Base-by-base conservation (phyloP, 37 sponge, comb jelly and placozoan species). In the Ianthella basta region DNA sequence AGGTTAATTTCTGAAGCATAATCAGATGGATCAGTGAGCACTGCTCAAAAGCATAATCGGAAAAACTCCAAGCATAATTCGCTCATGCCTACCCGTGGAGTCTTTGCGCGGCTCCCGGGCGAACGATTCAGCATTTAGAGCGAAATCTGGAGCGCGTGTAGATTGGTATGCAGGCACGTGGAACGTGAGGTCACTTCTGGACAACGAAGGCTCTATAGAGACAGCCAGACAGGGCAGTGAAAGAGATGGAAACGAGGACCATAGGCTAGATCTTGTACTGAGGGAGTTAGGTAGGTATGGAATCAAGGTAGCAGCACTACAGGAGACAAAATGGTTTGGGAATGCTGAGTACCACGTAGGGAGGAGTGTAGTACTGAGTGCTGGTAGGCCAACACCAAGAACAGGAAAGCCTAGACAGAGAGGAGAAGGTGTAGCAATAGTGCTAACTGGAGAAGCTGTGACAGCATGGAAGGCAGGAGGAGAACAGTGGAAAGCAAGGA, bases 391-490 rank as follows among this genome's bases (percentile, higher is more conserved):
- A 66, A 66, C 27, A 66, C 68, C 68, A 66, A 27, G 23, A 66
- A 24, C 68, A 14, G 23, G 27, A 12, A 19, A 66, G 68, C 25
- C 14, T 27, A 66, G 68, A 34, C 79, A 85, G n/a, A 85, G 86
- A 74, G 86, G 79, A 10, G 86, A 85, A 85, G 86, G 86, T 13
- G 79, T 85, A 15, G 86, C 79, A 39, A 74, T 85, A 25, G 79
- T 85, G 34, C 40, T 85, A 57, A 12, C 36, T n/a, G 80, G 87
- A 21, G 50, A 32, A 1, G 87, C 78, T 53, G 56, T 80, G 38
- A 34, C 21, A 53, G 81, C 87, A 18, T 79, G 87, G 81, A 39
- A 27, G 72, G 70, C 55, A 44, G 70, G 81, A 29, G 87, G 87
- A 21, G 23, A 41, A 21, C 65, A 82, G 30, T 85, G 86, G 79